phyloP scores from a whole-genome alignment of 64 coral and sea anemone genomes.

The Stichodactyla mertensii region DNA sequence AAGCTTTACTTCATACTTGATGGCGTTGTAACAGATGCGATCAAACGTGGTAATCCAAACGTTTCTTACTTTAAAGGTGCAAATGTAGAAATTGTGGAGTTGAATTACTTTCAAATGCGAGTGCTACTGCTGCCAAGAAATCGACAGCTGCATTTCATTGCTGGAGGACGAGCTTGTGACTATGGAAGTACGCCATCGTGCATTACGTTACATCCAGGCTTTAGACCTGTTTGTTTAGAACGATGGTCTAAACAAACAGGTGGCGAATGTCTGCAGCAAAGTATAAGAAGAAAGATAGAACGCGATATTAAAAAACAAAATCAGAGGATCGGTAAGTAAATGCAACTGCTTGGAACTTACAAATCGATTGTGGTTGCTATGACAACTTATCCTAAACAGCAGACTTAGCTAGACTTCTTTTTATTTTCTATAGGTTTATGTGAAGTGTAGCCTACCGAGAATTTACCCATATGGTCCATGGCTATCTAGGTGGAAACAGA shows the following conservation, averaged over 20 bases:
- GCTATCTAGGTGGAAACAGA: no score
- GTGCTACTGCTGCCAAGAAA: constrained; percentile 41
- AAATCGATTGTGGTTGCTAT: no score
- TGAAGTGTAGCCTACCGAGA: no score
- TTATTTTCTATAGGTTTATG: no score
- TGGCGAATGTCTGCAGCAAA: constrained; percentile 16
- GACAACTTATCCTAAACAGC: no score
- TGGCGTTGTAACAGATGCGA: constrained; percentile 18
- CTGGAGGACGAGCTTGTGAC: background rate
- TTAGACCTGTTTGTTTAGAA: constrained; percentile 23
- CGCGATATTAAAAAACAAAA: constrained; percentile 34
- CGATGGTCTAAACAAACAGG: no score
- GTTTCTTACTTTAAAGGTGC: constrained; percentile 19
- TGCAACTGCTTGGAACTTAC: no score
- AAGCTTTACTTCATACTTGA: constrained; percentile 47
- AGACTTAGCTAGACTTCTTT: no score
- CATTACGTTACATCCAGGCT: constrained; percentile 44
- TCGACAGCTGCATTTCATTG: constrained; percentile 14
- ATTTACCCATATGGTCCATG: no score
- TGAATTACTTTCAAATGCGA: constrained; percentile 26
- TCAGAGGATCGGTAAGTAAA: constrained; percentile 35
- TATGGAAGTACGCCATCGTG: constrained; percentile 22
- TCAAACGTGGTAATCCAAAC: background rate
- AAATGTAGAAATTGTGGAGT: constrained; percentile 29
- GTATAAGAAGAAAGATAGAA: constrained; percentile 20